These are phyloP conservation scores for Amyelois transitella DNA, from an alignment of 1,140 invertebrate genomes.

Conservation along the genomic window DNA sequence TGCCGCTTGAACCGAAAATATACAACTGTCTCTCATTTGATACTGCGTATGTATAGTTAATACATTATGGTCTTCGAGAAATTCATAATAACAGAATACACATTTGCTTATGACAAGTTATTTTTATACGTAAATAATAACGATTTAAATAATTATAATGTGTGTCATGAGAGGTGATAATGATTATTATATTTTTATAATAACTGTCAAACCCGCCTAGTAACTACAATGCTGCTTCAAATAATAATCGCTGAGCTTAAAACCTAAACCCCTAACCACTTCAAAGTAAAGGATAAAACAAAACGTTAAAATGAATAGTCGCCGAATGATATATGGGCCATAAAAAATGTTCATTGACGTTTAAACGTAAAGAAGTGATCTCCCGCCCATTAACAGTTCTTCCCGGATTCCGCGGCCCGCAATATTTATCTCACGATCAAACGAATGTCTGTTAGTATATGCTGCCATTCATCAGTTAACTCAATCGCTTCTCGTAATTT, in stretches of 20 bases:
- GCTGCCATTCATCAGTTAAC: slow-evolving; percentile 43
- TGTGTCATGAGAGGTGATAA: too few species aligned
- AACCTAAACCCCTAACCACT: background rate
- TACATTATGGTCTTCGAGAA: too few species aligned
- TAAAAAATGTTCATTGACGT: background rate
- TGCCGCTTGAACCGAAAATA: slow-evolving; percentile 29
- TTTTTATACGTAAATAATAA: too few species aligned
- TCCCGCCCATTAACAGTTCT: slow-evolving; percentile 41
- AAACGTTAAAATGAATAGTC: slow-evolving; percentile 1
- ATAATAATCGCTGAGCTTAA: background rate
- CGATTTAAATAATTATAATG: too few species aligned
- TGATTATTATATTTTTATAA: too few species aligned
- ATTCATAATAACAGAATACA: too few species aligned
- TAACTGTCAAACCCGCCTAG: too few species aligned
- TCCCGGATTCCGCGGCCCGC: slow-evolving; percentile 45
- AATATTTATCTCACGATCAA: slow-evolving; percentile 62
- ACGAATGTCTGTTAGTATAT: slow-evolving; percentile 28
- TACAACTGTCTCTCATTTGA: slow-evolving; percentile 7
- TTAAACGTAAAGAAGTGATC: slow-evolving; percentile 24
- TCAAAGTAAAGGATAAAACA: background rate
- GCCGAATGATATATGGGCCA: background rate
- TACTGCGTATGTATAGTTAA: background rate
- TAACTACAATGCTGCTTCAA: too few species aligned
- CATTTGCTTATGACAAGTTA: too few species aligned
- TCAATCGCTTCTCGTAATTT: slow-evolving; percentile 33